phyloP scores from a whole-genome alignment of 92 coral and sea anemone species.

The Zoanthus solanderi region DNA sequence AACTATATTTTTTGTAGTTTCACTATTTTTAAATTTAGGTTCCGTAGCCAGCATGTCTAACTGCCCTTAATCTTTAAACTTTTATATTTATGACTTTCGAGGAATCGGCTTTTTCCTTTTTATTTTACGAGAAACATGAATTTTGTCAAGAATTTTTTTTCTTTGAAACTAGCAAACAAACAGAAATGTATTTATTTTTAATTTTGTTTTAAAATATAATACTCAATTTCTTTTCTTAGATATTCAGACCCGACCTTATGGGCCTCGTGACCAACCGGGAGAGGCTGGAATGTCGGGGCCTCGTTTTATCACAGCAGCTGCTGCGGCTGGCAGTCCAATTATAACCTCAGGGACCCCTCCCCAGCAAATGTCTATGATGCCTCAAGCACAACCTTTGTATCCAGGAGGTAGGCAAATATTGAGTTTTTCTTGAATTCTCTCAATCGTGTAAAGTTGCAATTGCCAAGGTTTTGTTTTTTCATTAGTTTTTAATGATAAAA shows the following conservation, averaged over 20 bases:
- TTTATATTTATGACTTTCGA: too few species aligned
- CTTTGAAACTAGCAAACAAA: too few species aligned
- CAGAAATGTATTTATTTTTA: neutral
- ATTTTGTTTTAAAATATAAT: neutral
- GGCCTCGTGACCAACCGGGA: slow-evolving; percentile 36
- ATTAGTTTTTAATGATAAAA: too few species aligned
- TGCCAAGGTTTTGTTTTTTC: too few species aligned
- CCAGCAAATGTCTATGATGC: slow-evolving; percentile 34
- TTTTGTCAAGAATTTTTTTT: too few species aligned
- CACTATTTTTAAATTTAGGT: too few species aligned
- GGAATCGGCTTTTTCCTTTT: too few species aligned
- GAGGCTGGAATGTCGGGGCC: slow-evolving; percentile 18
- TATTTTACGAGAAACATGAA: too few species aligned
- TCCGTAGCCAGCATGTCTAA: too few species aligned
- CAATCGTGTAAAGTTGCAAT: too few species aligned
- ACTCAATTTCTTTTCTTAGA: neutral
- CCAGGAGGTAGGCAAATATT: neutral
- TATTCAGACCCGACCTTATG: slow-evolving; percentile 33
- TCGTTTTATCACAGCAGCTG: slow-evolving; percentile 25
- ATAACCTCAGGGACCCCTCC: slow-evolving; percentile 38
- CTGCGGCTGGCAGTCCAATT: slow-evolving; percentile 46
- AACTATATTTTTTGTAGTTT: too few species aligned
- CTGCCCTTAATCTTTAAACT: too few species aligned
- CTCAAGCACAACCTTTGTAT: slow-evolving; percentile 25
- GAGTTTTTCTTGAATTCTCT: neutral